phyloP scores from a whole-genome alignment of 2,113 vertebrate species.

The Prolemur simus region DNA sequence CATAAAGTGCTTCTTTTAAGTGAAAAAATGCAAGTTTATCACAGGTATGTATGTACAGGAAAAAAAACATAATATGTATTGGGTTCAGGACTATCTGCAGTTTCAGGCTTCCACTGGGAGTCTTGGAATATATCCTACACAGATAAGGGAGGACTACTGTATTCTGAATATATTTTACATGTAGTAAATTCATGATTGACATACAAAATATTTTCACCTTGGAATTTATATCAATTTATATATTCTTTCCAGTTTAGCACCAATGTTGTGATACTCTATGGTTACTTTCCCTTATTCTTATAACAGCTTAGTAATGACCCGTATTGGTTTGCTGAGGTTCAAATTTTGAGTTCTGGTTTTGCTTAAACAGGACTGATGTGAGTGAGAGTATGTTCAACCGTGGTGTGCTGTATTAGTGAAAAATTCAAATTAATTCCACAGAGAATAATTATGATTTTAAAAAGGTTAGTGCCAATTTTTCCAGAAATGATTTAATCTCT shows the following conservation, averaged over 20 bases:
- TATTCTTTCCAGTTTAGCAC: background rate
- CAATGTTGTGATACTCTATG: background rate
- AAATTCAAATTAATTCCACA: background rate
- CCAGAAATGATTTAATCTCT: background rate
- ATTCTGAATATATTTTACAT: background rate
- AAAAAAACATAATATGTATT: background rate
- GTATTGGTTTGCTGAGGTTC: background rate
- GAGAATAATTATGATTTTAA: background rate
- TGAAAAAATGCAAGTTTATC: background rate
- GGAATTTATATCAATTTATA: background rate
- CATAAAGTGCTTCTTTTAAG: background rate
- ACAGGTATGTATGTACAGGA: background rate
- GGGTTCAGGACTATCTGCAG: background rate
- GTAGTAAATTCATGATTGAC: background rate
- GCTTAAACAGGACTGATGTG: background rate
- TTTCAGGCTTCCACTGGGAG: background rate
- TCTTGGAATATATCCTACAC: background rate
- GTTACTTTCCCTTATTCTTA: background rate
- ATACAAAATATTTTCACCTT: constrained; percentile 35
- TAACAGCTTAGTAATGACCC: background rate
- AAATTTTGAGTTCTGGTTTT: constrained; percentile 42
- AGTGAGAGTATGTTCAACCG: background rate
- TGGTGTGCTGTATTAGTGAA: background rate
- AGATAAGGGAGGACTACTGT: background rate
- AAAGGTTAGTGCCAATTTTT: background rate